Evolutionary conservation across 1,140 invertebrate genomes (phyloP), one percentile per base, ranked within the genome.

Genomic region (Drosophila sechellia): DNA sequence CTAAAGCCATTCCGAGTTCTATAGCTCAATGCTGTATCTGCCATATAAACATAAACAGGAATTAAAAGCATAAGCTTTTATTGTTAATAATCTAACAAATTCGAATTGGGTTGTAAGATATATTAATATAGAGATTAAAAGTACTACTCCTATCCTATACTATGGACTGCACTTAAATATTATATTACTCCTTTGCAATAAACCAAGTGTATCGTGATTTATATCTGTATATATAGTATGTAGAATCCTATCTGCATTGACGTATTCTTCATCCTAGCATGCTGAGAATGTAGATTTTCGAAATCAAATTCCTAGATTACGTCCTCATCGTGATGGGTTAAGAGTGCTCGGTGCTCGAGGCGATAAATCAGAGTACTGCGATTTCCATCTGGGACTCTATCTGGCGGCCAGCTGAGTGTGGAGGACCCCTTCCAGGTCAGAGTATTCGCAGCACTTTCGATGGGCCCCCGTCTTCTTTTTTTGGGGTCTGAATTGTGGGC

Each of bases 341-440:
- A 25, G 25, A 25, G 10, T 22, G 13, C 10, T 34, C 4, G 15
- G 10, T 22, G 13, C 10, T 34, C 4, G 15, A 34, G 5, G 31
- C 48, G 6, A 52, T 35, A 52, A 52, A 52, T 20, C 49, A 52
- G 6, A 13, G 49, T 11, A 6, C 27, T 5, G 4, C 49, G 48
- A 17, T 15, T 50, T 34, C 25, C 48, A 50, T 31, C 48, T 50
- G 48, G n/a, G n/a, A 13, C n/a, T 49, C 48, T 34, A 49, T 34
- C 48, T 49, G 25, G 25, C 48, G 8, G 8, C 6, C 25, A 15
- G n/a, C 11, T 15, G 20, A 20, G 22, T 1, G 5, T 6, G 0
- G 13, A 20, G 13, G 49, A 52, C 73, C 48, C 17, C 8, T 25
- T 22, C 20, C 31, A 45, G 73, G 53, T 77, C 63, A 81, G 78